These are phyloP conservation scores for Drosophila kanapiae DNA, from an alignment of 1,140 invertebrate species.

Conservation along the genomic window DNA sequence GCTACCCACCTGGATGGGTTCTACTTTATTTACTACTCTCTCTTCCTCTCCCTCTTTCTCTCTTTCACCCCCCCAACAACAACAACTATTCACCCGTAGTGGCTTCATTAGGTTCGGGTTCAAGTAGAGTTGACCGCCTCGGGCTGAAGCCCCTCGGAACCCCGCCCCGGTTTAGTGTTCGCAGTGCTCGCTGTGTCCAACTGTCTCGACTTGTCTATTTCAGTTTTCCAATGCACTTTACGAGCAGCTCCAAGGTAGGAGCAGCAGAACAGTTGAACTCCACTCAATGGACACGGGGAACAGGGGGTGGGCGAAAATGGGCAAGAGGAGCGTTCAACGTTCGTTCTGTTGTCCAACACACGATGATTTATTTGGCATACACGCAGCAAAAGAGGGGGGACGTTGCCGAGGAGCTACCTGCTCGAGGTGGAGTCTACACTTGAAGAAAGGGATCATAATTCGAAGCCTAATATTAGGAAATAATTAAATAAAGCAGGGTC, in stretches of 20 bases:
- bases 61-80: not conserved
- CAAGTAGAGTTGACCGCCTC: slow-evolving; percentile 69
- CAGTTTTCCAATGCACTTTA: slow-evolving; percentile 82
- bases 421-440: slow-evolving; percentile 61
- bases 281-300: slow-evolving; percentile 19
- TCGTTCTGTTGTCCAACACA: slow-evolving; percentile 63
- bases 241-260: slow-evolving; percentile 57
- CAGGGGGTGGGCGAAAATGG: slow-evolving; percentile 9
- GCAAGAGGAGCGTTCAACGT: slow-evolving; percentile 58
- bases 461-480: no score
- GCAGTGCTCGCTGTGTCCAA: slow-evolving; percentile 55
- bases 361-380: slow-evolving; percentile 83
- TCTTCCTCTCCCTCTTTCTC: not conserved
- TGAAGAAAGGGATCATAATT: not conserved
- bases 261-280: slow-evolving; percentile 41
- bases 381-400: slow-evolving; percentile 27
- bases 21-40: slow-evolving; percentile 32
- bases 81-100: slow-evolving; percentile 44
- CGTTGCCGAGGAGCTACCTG: slow-evolving; percentile 58
- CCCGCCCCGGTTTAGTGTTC: slow-evolving; percentile 2
- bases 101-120: slow-evolving; percentile 80
- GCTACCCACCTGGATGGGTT: slow-evolving; percentile 39
- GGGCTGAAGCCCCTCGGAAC: slow-evolving; percentile 11
- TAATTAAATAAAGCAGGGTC: no score
- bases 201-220: slow-evolving; percentile 79